phyloP scores from a whole-genome alignment of 2,797 vertebrate species.

The Crypturellus tataupa region DNA sequence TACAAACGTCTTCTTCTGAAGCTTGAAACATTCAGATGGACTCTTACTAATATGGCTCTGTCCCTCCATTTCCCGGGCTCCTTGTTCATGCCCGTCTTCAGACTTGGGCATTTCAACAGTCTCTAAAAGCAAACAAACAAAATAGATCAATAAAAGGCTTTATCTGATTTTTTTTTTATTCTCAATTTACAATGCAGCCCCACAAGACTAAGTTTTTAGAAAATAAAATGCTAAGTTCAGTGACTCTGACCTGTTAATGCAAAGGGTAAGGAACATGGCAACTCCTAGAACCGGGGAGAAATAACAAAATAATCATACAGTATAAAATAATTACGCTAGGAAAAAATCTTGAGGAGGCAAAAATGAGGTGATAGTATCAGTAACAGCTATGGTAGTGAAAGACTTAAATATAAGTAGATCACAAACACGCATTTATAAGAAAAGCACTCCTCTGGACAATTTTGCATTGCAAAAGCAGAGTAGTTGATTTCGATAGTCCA shows the following conservation, averaged over 20 bases:
- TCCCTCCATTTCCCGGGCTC: neutral
- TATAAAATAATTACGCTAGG: neutral
- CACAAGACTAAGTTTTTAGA: fast-evolving
- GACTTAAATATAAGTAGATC: neutral
- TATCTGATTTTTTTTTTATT: neutral
- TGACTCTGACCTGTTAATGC: neutral
- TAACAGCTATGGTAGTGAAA: neutral
- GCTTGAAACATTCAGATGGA: neutral
- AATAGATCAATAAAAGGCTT: neutral
- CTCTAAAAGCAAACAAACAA: neutral
- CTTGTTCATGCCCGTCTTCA: neutral
- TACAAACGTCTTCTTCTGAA: neutral
- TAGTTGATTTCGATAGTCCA: neutral
- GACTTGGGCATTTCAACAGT: neutral
- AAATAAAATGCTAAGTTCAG: neutral
- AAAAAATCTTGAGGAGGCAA: neutral
- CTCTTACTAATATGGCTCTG: neutral
- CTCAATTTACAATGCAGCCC: neutral
- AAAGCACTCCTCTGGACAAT: neutral
- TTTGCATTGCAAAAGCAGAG: neutral
- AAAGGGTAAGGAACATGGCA: neutral
- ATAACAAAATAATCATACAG: neutral
- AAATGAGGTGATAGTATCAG: neutral
- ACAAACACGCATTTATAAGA: neutral
- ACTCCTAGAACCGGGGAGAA: neutral